Percentiles rank a stretch among this genome's conserved stretches.
Conservation (phyloP, 1,140 invertebrate species). For the Agraylea sexmaculata region DNA sequence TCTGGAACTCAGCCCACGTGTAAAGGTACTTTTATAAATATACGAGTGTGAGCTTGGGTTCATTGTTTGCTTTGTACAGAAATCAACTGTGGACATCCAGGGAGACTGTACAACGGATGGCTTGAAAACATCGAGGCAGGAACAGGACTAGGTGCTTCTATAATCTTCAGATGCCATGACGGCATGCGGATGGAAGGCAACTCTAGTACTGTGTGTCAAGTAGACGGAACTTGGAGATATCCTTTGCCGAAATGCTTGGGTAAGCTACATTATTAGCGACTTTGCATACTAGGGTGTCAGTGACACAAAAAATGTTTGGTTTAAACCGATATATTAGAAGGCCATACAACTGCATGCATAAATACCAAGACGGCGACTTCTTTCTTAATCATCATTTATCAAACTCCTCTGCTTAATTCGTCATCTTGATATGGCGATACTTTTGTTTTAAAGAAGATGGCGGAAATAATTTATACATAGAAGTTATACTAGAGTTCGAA, state of each 20-base stretch:
- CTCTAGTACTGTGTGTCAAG: slow-evolving; percentile 80
- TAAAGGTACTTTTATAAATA: slow-evolving; percentile 49
- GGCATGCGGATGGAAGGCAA: slow-evolving; percentile 85
- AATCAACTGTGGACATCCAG: slow-evolving; percentile 88
- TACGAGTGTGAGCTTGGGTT: background rate
- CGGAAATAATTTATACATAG: too few species aligned
- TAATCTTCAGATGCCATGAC: slow-evolving; percentile 89
- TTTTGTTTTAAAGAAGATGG: too few species aligned
- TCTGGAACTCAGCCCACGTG: slow-evolving; percentile 74
- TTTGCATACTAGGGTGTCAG: too few species aligned
- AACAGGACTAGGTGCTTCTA: slow-evolving; percentile 77
- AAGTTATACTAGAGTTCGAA: too few species aligned
- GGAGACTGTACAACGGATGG: slow-evolving; percentile 87
- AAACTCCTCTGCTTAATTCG: too few species aligned
- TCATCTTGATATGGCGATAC: too few species aligned
- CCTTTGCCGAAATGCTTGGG: slow-evolving; percentile 73
- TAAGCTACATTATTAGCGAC: too few species aligned
- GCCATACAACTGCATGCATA: too few species aligned
- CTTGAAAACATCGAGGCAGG: slow-evolving; percentile 84
- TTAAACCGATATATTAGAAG: too few species aligned
- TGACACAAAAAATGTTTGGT: too few species aligned
- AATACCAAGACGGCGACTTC: too few species aligned
- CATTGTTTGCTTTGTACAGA: slow-evolving; percentile 43
- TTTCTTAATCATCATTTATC: too few species aligned
- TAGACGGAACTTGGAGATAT: slow-evolving; percentile 88